phyloP scores from a whole-genome alignment of 2,888 invertebrate genomes.

The Mythimna ferrago region DNA sequence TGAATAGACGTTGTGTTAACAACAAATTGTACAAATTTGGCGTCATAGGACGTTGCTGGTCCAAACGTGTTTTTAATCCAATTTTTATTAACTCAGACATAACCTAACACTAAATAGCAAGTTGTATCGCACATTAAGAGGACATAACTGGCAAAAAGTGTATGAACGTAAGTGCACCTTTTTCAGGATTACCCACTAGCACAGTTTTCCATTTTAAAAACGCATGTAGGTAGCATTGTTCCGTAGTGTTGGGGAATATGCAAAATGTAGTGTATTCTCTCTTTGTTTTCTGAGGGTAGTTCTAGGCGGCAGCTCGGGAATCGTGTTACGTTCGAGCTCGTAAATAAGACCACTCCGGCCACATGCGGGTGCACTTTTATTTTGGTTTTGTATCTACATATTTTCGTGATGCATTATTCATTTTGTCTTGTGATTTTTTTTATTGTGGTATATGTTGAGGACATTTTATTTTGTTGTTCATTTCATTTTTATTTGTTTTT shows the following conservation, averaged over 20 bases:
- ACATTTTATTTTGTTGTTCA: too few species aligned
- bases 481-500: too few species aligned
- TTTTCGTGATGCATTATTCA: constrained; percentile 30
- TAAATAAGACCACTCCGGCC: constrained; percentile 54
- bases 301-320: constrained; percentile 44
- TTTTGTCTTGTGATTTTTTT: constrained; percentile 10
- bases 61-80: too few species aligned
- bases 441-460: neutral
- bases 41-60: too few species aligned
- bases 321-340: constrained; percentile 48
- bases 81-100: too few species aligned
- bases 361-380: constrained; percentile 46
- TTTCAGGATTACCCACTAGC: constrained; percentile 27
- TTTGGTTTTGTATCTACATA: constrained; percentile 30
- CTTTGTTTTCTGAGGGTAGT: constrained; percentile 55
- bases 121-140: neutral
- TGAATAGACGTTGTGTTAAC: too few species aligned
- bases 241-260: constrained; percentile 42
- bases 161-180: constrained; percentile 32
- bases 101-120: neutral
- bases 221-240: constrained; percentile 35
- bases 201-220: constrained; percentile 43
- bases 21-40: too few species aligned
- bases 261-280: constrained; percentile 36
- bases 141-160: constrained; percentile 3